Evolutionary conservation across 2,797 vertebrate species (phyloP).

Genomic region (Thalassophryne amazonica): DNA sequence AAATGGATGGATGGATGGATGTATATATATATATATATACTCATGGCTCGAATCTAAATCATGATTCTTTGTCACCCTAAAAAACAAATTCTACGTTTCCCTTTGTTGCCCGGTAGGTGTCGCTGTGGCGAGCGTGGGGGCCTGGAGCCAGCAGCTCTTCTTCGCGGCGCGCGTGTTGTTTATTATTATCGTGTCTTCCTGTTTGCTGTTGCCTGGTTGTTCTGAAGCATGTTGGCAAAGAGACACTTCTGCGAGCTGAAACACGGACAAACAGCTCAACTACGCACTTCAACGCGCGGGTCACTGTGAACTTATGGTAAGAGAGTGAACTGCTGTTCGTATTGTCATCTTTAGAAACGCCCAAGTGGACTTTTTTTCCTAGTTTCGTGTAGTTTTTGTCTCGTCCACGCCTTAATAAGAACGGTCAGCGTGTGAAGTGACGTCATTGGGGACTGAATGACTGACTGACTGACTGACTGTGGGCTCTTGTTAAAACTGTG

Average conservation of each 20-base stretch:
- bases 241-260: constrained; percentile 4
- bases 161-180: constrained; percentile 24
- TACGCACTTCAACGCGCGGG: constrained; percentile 3
- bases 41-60: too few relatives aligned
- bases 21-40: too few relatives aligned
- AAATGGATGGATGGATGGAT: too few relatives aligned
- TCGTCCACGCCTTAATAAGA: too few relatives aligned
- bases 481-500: constrained; percentile 41
- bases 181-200: constrained; percentile 49
- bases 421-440: too few relatives aligned
- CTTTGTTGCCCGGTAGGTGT: constrained; percentile 45
- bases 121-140: constrained; percentile 23
- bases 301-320: constrained; percentile 44
- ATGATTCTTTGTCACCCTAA: too few relatives aligned
- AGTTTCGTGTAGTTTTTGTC: too few relatives aligned
- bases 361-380: background rate
- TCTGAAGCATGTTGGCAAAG: constrained; percentile 52
- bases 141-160: constrained; percentile 8
- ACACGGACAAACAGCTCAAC: background rate
- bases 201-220: constrained; percentile 65
- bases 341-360: too few relatives aligned
- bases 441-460: too few relatives aligned
- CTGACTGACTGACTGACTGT: constrained; percentile 23
- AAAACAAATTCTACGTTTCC: background rate
- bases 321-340: background rate